Conservation (phyloP, 1,140 invertebrate species). For the Drosophila aff. region DNA sequence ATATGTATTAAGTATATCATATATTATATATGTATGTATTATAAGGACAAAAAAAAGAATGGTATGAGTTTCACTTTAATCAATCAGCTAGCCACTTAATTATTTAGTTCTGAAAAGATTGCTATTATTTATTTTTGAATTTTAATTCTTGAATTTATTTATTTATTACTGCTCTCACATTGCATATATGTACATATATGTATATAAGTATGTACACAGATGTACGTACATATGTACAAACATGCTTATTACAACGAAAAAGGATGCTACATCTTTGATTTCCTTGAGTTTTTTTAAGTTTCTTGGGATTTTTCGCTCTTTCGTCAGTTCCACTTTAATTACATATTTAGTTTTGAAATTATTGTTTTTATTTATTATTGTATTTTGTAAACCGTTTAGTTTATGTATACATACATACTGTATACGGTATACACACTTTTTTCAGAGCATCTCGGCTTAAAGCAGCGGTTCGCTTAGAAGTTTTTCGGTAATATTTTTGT, state of each 20-base stretch:
- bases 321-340: no score
- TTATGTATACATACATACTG: constrained; percentile 4
- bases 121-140: background rate
- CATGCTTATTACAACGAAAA: background rate
- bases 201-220: constrained; percentile 20
- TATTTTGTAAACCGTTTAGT: background rate
- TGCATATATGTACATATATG: background rate
- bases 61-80: no score
- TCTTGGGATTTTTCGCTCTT: background rate
- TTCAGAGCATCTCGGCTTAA: constrained; percentile 3
- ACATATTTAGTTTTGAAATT: background rate
- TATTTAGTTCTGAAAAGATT: background rate
- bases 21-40: no score
- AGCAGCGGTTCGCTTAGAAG: background rate
- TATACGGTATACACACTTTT: constrained; percentile 14
- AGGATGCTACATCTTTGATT: background rate
- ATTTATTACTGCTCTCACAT: background rate
- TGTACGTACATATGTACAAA: background rate
- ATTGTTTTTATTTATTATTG: background rate
- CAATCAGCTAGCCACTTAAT: background rate
- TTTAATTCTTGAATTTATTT: background rate
- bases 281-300: background rate
- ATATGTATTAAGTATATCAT: background rate
- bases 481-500: background rate
- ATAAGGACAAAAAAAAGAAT: no score